These are phyloP conservation scores for Tinea pellionella DNA, from an alignment of 2,888 invertebrate species.

Conservation along the genomic window DNA sequence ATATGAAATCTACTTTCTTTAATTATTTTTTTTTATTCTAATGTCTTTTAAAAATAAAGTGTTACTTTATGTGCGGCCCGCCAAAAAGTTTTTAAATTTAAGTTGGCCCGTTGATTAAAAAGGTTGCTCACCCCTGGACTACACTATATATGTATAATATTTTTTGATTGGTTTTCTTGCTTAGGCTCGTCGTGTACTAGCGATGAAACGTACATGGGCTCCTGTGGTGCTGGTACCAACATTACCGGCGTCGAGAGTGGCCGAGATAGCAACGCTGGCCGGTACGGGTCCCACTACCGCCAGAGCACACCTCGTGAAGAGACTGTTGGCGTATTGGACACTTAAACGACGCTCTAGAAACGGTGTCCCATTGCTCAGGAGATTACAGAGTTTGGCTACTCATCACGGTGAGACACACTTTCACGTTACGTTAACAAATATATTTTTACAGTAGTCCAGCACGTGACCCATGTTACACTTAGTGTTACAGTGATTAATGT, in stretches of 20 bases:
- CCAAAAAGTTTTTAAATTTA: no score
- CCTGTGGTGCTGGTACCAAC: conserved; percentile 95
- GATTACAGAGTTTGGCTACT: conserved; percentile 49
- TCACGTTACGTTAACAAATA: no score
- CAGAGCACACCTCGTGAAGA: conserved; percentile 86
- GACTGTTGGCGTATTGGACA: conserved; percentile 96
- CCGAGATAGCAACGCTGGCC: conserved; percentile 86
- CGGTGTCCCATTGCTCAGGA: conserved; percentile 72
- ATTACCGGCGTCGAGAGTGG: conserved; percentile 87
- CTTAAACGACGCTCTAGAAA: conserved; percentile 94
- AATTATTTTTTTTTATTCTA: no score
- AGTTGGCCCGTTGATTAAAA: no score
- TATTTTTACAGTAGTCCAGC: no score
- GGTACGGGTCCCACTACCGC: conserved; percentile 68
- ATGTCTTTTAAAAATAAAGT: no score
- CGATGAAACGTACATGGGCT: conserved; percentile 89
- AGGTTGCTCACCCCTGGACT: no score
- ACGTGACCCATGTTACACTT: no score
- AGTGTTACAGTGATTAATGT: no score
- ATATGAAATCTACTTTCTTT: no score
- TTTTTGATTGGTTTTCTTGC: not conserved
- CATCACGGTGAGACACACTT: conserved; percentile 35
- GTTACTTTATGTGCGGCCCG: no score
- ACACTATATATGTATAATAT: no score
- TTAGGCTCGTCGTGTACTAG: conserved; percentile 82